Evolutionary conservation across 2,113 vertebrate species (phyloP).

Genomic region (Sinocyclocheilus maitianheensis): DNA sequence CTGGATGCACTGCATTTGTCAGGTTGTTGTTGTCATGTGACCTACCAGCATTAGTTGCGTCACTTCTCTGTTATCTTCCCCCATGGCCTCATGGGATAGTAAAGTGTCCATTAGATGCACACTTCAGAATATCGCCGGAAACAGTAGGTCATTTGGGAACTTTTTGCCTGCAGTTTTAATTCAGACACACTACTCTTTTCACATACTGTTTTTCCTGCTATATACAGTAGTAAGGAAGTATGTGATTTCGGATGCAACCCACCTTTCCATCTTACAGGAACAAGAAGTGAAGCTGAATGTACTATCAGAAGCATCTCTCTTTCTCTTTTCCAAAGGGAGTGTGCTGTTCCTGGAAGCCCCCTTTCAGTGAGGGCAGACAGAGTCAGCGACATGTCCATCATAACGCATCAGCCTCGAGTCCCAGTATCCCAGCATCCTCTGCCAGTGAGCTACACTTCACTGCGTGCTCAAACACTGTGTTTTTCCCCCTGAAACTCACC

Average conservation of each 20-base stretch:
- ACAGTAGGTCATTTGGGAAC: no score
- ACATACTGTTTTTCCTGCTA: neutral
- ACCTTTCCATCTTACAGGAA: neutral
- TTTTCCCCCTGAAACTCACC: neutral
- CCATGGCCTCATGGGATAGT: no score
- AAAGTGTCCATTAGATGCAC: no score
- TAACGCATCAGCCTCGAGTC: slow-evolving; percentile 16
- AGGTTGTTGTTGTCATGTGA: neutral
- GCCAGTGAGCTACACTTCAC: slow-evolving; percentile 19
- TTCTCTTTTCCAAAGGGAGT: slow-evolving; percentile 1
- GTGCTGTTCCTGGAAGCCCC: slow-evolving; percentile 20
- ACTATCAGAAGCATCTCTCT: neutral
- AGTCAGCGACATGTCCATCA: slow-evolving; percentile 32
- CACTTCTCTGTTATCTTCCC: no score
- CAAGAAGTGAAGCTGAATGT: neutral
- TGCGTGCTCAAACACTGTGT: neutral
- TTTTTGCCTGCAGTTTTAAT: no score
- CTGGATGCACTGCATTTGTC: neutral
- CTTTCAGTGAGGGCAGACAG: slow-evolving; percentile 27
- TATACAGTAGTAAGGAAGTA: neutral
- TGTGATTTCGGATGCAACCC: neutral
- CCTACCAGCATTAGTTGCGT: neutral
- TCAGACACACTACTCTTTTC: neutral
- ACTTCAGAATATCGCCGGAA: no score
- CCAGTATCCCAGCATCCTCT: slow-evolving; percentile 20